Evolutionary conservation across 2,113 vertebrate species (phyloP).

Genomic region (Erythrolamprus reginae): DNA sequence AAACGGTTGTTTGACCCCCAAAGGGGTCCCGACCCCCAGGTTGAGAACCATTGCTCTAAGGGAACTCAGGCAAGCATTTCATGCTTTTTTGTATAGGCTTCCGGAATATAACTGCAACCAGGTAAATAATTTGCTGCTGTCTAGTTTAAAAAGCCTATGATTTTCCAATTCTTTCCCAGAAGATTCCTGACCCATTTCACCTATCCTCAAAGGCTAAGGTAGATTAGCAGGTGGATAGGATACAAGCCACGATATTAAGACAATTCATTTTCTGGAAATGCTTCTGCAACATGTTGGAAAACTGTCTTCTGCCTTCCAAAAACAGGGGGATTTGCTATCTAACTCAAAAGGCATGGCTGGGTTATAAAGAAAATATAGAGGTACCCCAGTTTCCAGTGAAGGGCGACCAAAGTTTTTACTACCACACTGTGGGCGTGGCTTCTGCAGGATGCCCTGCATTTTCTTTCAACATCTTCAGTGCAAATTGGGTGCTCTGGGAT

Average conservation of each 20-base stretch:
- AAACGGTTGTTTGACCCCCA: too few species aligned
- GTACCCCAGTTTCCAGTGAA: too few species aligned
- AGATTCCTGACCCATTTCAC: not conserved
- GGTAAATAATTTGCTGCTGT: not conserved
- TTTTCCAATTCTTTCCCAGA: not conserved
- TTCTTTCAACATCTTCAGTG: too few species aligned
- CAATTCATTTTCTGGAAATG: not conserved
- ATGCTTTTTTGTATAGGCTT: not conserved
- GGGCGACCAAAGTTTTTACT: too few species aligned
- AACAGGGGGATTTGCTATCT: not conserved
- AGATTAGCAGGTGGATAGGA: not conserved
- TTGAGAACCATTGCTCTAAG: too few species aligned
- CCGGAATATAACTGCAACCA: not conserved
- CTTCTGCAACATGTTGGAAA: not conserved
- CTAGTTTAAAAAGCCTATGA: not conserved
- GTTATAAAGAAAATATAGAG: not conserved
- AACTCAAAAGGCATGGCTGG: not conserved
- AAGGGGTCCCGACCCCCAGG: too few species aligned
- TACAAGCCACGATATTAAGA: not conserved
- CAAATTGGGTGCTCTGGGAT: too few species aligned
- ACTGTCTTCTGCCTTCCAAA: not conserved
- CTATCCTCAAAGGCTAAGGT: not conserved
- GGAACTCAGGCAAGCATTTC: not conserved
- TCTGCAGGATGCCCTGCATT: too few species aligned
- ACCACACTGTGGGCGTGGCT: too few species aligned